phyloP scores from a whole-genome alignment of 2,113 vertebrate species.

The Ciconia maguari region DNA sequence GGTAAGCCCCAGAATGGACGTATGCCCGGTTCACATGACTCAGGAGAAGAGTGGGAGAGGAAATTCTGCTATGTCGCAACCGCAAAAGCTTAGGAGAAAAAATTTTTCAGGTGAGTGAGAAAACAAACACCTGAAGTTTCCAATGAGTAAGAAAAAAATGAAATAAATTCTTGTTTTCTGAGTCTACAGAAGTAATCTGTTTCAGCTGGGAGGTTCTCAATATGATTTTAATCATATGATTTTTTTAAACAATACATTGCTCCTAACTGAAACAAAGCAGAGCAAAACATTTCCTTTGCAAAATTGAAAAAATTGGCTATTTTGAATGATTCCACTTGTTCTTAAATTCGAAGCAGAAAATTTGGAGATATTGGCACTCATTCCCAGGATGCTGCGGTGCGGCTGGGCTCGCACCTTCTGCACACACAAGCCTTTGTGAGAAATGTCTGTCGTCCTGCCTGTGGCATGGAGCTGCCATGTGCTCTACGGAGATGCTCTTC shows the following conservation, averaged over 20 bases:
- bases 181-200: not conserved
- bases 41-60: not conserved
- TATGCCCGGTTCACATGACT: not conserved
- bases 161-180: slow-evolving; percentile 6
- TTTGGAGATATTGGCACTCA: not conserved
- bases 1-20: not conserved
- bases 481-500: not conserved
- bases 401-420: not conserved
- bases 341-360: not conserved
- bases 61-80: not conserved
- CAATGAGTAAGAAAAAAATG: not conserved
- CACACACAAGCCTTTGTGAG: not conserved
- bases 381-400: not conserved
- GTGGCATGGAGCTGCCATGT: not conserved
- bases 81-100: not conserved
- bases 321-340: not conserved
- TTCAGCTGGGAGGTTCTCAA: not conserved
- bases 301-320: not conserved
- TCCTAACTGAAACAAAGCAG: not conserved
- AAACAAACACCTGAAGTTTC: slow-evolving; percentile 12
- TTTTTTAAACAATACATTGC: not conserved
- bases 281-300: not conserved
- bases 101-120: slow-evolving; percentile 3
- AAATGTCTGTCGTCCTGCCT: not conserved
- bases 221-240: not conserved